These are phyloP conservation scores for Xiphydria camelus DNA, from an alignment of 2,888 invertebrate genomes.

Conservation along the genomic window DNA sequence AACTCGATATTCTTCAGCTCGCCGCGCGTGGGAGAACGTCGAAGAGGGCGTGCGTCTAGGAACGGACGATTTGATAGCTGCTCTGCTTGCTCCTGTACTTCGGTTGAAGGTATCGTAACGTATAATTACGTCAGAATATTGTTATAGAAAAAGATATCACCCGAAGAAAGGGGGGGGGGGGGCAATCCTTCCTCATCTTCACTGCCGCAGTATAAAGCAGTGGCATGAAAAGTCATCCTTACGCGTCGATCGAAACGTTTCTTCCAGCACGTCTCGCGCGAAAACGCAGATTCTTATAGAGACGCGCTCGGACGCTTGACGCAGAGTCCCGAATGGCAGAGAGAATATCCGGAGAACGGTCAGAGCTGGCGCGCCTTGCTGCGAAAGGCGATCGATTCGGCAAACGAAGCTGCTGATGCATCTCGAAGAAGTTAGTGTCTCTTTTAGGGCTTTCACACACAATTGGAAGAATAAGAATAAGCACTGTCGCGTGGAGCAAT, in stretches of 20 bases:
- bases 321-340: conserved; percentile 33
- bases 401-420: conserved; percentile 35
- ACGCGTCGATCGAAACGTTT: too few species aligned
- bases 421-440: conserved; percentile 37
- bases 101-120: conserved; percentile 48
- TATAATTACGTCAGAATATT: too few species aligned
- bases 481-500: too few species aligned
- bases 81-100: conserved; percentile 34
- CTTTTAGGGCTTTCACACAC: too few species aligned
- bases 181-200: too few species aligned
- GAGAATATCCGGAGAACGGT: conserved; percentile 33
- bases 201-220: too few species aligned
- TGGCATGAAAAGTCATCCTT: too few species aligned
- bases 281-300: conserved; percentile 45
- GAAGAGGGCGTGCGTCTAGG: conserved; percentile 25
- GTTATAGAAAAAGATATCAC: too few species aligned
- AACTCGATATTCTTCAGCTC: conserved; percentile 57
- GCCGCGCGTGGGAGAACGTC: conserved; percentile 57
- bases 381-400: conserved; percentile 41
- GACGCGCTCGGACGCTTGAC: conserved; percentile 37
- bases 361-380: conserved; percentile 41
- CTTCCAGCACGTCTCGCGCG: conserved; percentile 36
- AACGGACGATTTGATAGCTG: conserved; percentile 27
- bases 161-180: too few species aligned
- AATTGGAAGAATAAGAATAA: too few species aligned